These are phyloP conservation scores for Macrobrachium nipponense DNA, from an alignment of 1,140 invertebrate species.

Conservation along the genomic window DNA sequence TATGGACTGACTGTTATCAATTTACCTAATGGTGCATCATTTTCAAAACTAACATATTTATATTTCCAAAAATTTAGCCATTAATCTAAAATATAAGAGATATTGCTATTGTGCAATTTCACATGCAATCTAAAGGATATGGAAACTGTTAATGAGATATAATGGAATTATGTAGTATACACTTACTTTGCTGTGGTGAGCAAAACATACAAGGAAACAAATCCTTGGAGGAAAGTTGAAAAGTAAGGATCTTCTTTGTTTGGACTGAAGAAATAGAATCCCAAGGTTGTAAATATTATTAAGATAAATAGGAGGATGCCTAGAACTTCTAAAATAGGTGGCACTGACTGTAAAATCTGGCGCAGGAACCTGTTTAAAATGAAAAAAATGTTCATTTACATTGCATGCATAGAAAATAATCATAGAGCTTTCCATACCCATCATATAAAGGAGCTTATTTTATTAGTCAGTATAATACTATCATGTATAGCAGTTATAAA, in stretches of 20 bases:
- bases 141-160: not conserved
- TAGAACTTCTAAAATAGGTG: slow-evolving; percentile 91
- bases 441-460: too few species aligned
- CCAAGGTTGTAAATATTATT: slow-evolving; percentile 83
- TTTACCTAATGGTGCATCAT: too few species aligned
- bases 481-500: too few species aligned
- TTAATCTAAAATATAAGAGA: too few species aligned
- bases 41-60: too few species aligned
- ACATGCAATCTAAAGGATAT: too few species aligned
- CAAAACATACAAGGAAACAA: slow-evolving; percentile 90
- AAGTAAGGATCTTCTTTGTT: slow-evolving; percentile 83
- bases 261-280: slow-evolving; percentile 84
- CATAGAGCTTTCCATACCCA: too few species aligned
- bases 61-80: too few species aligned
- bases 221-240: slow-evolving; percentile 81
- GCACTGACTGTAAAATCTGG: slow-evolving; percentile 82
- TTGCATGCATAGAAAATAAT: not conserved
- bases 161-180: not conserved
- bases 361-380: slow-evolving; percentile 68
- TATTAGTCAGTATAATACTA: too few species aligned
- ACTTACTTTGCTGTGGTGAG: slow-evolving; percentile 91
- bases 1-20: too few species aligned
- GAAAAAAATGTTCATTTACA: not conserved
- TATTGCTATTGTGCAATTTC: too few species aligned
- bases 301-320: slow-evolving; percentile 88